Percentiles rank a stretch among this genome's conserved stretches.
phyloP scores from a whole-genome alignment of 2,888 invertebrate genomes.

The Synanthedon myopaeformis region DNA sequence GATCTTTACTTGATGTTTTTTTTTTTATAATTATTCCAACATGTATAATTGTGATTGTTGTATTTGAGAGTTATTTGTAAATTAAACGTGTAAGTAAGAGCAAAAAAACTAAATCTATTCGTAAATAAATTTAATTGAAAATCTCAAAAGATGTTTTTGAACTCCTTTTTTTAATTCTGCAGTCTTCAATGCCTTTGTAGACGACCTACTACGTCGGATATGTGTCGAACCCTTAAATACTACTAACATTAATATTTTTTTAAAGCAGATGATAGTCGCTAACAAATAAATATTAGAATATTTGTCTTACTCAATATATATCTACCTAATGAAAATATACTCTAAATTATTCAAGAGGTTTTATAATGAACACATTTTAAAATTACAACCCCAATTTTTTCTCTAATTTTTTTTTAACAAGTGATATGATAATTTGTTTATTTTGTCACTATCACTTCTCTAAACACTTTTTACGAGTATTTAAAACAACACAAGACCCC shows the following conservation, averaged over 20 bases:
- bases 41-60: not conserved
- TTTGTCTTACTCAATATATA: too few relatives aligned
- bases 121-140: slow-evolving; percentile 3
- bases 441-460: slow-evolving; percentile 21
- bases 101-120: slow-evolving; percentile 3
- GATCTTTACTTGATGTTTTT: too few relatives aligned
- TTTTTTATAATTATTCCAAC: not conserved
- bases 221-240: too few relatives aligned
- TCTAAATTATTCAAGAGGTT: too few relatives aligned
- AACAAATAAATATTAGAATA: too few relatives aligned
- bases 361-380: too few relatives aligned
- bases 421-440: slow-evolving; percentile 12
- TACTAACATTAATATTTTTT: too few relatives aligned
- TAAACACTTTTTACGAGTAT: slow-evolving; percentile 20
- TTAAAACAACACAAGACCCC: slow-evolving; percentile 30
- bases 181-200: too few relatives aligned
- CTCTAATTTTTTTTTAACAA: slow-evolving; percentile 2
- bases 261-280: too few relatives aligned
- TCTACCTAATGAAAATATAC: too few relatives aligned
- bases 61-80: slow-evolving; percentile 2
- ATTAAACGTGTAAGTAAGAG: not conserved
- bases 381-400: too few relatives aligned
- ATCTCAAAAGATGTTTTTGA: slow-evolving; percentile 3
- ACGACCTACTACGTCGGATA: too few relatives aligned
- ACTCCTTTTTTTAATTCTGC: not conserved